Evolutionary conservation across 2,888 invertebrate genomes (phyloP).

Genomic region (Leucozona laternaria): DNA sequence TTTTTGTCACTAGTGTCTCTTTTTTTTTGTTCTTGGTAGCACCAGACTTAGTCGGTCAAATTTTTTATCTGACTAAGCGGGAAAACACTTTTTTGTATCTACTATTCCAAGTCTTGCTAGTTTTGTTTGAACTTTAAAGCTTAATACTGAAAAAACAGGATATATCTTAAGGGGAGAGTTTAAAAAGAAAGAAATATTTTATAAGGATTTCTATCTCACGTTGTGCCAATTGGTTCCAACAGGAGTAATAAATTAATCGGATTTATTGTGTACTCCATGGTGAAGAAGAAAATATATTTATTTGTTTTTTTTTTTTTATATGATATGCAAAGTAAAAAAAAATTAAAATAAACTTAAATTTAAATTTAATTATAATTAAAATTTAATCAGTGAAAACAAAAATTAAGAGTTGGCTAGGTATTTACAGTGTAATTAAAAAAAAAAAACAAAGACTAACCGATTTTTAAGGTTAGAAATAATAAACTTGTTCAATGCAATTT

Average conservation of each 20-base stretch:
- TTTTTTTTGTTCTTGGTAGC: slow-evolving; percentile 78
- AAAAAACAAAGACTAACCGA: slow-evolving; percentile 59
- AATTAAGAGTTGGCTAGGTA: slow-evolving; percentile 46
- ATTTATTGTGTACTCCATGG: slow-evolving; percentile 78
- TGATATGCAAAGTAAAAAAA: slow-evolving; percentile 48
- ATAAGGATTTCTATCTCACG: slow-evolving; percentile 58
- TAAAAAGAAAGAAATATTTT: slow-evolving; percentile 29
- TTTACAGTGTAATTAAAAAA: slow-evolving; percentile 51
- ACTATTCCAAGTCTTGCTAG: slow-evolving; percentile 57
- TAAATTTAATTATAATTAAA: slow-evolving; percentile 42
- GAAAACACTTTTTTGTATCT: slow-evolving; percentile 43
- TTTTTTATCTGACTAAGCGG: slow-evolving; percentile 69
- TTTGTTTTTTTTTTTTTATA: neutral
- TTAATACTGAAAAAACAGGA: slow-evolving; percentile 65
- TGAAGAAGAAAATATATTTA: slow-evolving; percentile 63
- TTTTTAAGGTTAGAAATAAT: slow-evolving; percentile 47
- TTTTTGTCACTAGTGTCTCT: slow-evolving; percentile 84
- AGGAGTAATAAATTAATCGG: slow-evolving; percentile 76
- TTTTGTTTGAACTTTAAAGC: slow-evolving; percentile 60
- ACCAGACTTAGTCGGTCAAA: slow-evolving; percentile 73
- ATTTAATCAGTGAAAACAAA: slow-evolving; percentile 24
- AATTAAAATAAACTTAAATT: slow-evolving; percentile 48
- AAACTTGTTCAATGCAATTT: slow-evolving; percentile 53
- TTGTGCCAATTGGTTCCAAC: slow-evolving; percentile 80
- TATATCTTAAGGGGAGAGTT: slow-evolving; percentile 46